Evolutionary conservation across 2,888 invertebrate genomes (phyloP), one percentile per base, ranked within the genome.

Genomic region (Stenotaenia linearis): DNA sequence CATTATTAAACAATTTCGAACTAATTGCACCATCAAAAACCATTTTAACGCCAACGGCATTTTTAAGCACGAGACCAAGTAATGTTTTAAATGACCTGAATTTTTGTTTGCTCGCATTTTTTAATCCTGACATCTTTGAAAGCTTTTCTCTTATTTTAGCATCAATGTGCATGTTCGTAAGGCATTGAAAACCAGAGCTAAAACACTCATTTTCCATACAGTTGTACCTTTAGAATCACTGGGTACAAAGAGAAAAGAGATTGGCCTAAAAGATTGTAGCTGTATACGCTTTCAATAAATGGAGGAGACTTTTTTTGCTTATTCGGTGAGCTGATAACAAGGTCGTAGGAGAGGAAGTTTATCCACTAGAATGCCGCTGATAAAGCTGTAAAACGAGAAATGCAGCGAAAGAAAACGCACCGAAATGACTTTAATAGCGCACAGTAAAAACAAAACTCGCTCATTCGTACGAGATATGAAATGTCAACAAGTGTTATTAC

Each of bases 401-500:
- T 50, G 15, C 25, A 25, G 25, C 25, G 9, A 69, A 69, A 28
- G 2, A 69, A 69, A 7, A 28, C 25, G 28, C n/a, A n/a, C n/a
- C 10, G 12, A 50, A 50, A 50, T 9, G 50, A 18, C 25, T 69
- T 69, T 28, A 69, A 69, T 23, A 69, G 25, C 3, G 10, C 69
- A 28, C 0, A 28, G 12, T 28, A 28, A 69, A 69, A 69, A 12
- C 28, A 69, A 69, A 28, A 69, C 69, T 28, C 3, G 25, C 28
- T 61, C 2, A 61, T 69, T 69, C 69, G 25, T 28, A 12, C 50
- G 23, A 15, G 25, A 61, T 23, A 28, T 69, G 28, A 4, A 69
- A 69, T 69, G 69, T 28, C 28, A 69, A 69, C 69, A 69, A 69
- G 69, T 28, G 69, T 28, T 28, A 69, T 69, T 69, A 69, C 69